These are phyloP conservation scores for Chrysodeixis includens DNA, from an alignment of 2,888 invertebrate species.

Conservation along the genomic window DNA sequence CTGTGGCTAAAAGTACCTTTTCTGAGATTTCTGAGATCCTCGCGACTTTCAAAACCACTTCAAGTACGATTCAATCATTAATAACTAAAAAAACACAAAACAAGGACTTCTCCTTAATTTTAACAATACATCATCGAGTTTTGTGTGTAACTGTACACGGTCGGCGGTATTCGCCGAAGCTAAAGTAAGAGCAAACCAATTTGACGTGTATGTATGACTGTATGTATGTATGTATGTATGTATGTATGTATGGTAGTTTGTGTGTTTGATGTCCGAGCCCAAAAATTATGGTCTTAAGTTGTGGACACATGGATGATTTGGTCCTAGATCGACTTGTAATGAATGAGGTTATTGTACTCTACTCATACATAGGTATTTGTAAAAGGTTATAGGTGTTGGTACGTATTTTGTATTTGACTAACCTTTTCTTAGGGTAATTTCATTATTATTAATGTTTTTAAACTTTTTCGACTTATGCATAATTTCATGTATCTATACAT, in stretches of 20 bases:
- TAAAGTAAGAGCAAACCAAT: conserved; percentile 76
- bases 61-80: conserved; percentile 22
- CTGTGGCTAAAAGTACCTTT: too few relatives aligned
- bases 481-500: too few relatives aligned
- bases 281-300: conserved; percentile 59
- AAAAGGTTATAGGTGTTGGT: too few relatives aligned
- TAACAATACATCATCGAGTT: conserved; percentile 41
- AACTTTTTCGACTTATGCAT: too few relatives aligned
- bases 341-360: background rate
- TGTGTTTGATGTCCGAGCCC: conserved; percentile 49
- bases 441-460: too few relatives aligned
- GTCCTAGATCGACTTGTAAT: background rate
- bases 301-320: background rate
- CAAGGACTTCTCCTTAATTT: conserved; percentile 10
- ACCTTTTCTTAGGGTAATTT: too few relatives aligned
- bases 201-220: conserved; percentile 71
- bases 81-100: conserved; percentile 10
- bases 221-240: conserved; percentile 13
- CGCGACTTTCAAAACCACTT: background rate
- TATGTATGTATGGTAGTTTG: conserved; percentile 3
- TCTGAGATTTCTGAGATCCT: too few relatives aligned
- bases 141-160: conserved; percentile 64
- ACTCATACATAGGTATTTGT: background rate
- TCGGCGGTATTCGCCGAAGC: conserved; percentile 75
- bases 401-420: too few relatives aligned